These are phyloP conservation scores for Cryptocheilus praepositus DNA, from an alignment of 2,888 invertebrate species.

Conservation along the genomic window DNA sequence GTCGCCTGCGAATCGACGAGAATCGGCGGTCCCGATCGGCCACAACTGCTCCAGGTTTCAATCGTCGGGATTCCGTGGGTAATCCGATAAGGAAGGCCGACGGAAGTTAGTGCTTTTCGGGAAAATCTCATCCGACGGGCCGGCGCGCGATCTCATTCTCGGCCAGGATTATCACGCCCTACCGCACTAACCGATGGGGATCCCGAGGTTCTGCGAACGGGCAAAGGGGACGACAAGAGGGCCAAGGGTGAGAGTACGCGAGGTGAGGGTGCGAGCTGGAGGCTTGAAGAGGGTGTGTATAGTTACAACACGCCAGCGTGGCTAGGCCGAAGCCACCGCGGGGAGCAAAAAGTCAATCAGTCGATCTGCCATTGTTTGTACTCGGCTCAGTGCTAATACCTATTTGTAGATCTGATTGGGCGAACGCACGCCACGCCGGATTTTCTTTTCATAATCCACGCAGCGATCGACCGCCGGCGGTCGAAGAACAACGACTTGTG, in stretches of 20 bases:
- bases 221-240: constrained; percentile 34
- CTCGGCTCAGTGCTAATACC: constrained; percentile 70
- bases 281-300: constrained; percentile 4
- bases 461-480: neutral
- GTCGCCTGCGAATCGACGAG: too few species aligned
- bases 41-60: constrained; percentile 56
- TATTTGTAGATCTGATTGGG: constrained; percentile 71
- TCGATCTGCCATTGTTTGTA: constrained; percentile 69
- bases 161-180: constrained; percentile 69
- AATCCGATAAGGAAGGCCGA: constrained; percentile 67
- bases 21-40: constrained; percentile 22
- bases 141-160: constrained; percentile 64
- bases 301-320: neutral
- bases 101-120: constrained; percentile 59
- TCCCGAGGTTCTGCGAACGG: constrained; percentile 45
- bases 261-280: neutral
- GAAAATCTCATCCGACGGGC: constrained; percentile 63
- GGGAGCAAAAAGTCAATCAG: constrained; percentile 71
- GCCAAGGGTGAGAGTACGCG: constrained; percentile 16
- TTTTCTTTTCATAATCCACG: constrained; percentile 67
- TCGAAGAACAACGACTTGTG: neutral
- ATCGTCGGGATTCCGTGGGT: constrained; percentile 60
- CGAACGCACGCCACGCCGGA: constrained; percentile 59
- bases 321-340: constrained; percentile 29
- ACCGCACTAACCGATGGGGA: constrained; percentile 63